Evolutionary conservation across 2,888 invertebrate genomes (phyloP).

Genomic region (Deilephila porcellus): DNA sequence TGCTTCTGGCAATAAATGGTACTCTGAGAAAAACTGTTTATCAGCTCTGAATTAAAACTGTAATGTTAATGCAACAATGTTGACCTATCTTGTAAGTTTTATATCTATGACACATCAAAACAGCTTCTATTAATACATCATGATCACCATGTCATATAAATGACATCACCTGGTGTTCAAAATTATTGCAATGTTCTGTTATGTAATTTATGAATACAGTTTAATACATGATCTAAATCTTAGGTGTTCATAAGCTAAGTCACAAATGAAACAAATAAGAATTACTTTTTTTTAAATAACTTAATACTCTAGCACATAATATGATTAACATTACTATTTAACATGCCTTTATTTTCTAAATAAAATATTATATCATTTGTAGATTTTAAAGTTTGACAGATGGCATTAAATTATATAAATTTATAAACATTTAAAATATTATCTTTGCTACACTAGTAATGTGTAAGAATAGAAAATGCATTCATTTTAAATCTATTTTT

Average conservation of each 20-base stretch:
- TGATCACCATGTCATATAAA: not conserved
- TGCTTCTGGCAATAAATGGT: too few species aligned
- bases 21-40: not conserved
- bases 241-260: not conserved
- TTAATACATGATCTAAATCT: not conserved
- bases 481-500: too few species aligned
- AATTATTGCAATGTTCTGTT: not conserved
- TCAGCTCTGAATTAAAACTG: not conserved
- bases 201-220: not conserved
- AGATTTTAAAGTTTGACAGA: too few species aligned
- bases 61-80: not conserved
- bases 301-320: too few species aligned
- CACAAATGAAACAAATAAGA: not conserved
- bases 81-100: not conserved
- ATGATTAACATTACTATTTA: too few species aligned
- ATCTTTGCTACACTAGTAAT: too few species aligned
- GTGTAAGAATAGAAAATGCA: too few species aligned
- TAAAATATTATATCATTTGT: too few species aligned
- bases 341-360: too few species aligned
- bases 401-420: too few species aligned
- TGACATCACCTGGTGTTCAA: slow-evolving; percentile 1
- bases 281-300: too few species aligned
- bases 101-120: slow-evolving; percentile 4
- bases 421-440: too few species aligned
- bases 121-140: not conserved